Evolutionary conservation across 2,113 vertebrate species (phyloP).

Genomic region (Danionella cerebrum): DNA sequence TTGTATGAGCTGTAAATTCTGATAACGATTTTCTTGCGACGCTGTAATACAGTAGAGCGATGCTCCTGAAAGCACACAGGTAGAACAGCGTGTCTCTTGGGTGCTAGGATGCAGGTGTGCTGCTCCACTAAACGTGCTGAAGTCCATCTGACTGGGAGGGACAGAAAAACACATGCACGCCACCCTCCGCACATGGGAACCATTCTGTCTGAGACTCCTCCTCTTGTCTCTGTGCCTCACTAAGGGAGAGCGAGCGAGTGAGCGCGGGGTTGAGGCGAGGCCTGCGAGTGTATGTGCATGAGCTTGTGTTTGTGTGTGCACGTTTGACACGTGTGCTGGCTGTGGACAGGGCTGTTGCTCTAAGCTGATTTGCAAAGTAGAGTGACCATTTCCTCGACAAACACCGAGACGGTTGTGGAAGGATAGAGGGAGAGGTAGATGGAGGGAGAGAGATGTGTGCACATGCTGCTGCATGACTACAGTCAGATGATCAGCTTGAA

Average conservation of each 20-base stretch:
- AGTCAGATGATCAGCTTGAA: neutral
- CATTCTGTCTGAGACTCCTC: neutral
- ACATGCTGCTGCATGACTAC: constrained; percentile 50
- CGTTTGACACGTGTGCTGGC: constrained; percentile 60
- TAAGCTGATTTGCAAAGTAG: constrained; percentile 60
- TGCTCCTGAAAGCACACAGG: neutral
- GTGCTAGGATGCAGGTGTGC: constrained; percentile 18
- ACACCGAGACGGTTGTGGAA: constrained; percentile 39
- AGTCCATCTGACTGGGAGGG: constrained; percentile 24
- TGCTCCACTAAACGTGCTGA: constrained; percentile 21
- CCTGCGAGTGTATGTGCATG: neutral
- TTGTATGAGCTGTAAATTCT: neutral
- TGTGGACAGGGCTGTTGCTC: constrained; percentile 39
- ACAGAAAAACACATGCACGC: neutral
- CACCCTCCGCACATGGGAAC: neutral
- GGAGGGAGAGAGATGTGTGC: constrained; percentile 33
- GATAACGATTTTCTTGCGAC: no score
- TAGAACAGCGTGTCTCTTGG: neutral
- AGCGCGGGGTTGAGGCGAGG: constrained; percentile 15
- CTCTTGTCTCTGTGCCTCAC: neutral
- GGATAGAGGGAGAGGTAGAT: constrained; percentile 38
- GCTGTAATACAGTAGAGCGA: neutral
- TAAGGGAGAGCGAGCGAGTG: neutral
- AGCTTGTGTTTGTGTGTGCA: constrained; percentile 33
- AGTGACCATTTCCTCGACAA: constrained; percentile 47